Percentiles rank a stretch among this genome's conserved stretches.
phyloP scores from a whole-genome alignment of 2,888 invertebrate species.

The Tenthredo amoena region DNA sequence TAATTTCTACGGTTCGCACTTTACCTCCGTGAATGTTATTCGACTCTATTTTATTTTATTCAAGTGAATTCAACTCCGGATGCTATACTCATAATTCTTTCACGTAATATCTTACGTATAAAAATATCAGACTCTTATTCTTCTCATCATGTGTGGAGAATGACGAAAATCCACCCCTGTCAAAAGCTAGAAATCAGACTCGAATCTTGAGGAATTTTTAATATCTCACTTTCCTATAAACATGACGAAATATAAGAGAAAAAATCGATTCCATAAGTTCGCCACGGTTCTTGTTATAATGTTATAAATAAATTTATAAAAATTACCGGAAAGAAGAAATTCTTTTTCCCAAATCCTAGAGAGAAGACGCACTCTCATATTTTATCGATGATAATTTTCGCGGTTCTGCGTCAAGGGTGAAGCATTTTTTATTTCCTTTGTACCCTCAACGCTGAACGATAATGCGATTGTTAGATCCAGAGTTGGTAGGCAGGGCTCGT shows the following conservation, averaged over 20 bases:
- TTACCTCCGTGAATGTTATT: background rate
- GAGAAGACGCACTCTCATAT: background rate
- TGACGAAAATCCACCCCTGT: background rate
- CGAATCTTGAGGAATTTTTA: background rate
- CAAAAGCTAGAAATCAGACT: too few species aligned
- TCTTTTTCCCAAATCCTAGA: background rate
- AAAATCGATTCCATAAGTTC: too few species aligned
- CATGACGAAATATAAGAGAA: too few species aligned
- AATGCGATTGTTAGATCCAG: conserved; percentile 47
- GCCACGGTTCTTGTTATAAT: too few species aligned
- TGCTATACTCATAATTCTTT: background rate
- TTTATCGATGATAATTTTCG: conserved; percentile 2
- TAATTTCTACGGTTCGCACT: conserved; percentile 2
- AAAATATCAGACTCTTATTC: background rate
- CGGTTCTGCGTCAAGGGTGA: background rate
- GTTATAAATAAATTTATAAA: background rate
- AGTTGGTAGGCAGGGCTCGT: conserved; percentile 33
- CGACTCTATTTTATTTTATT: background rate
- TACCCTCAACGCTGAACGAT: conserved; percentile 11
- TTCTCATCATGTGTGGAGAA: background rate
- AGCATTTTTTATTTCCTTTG: background rate
- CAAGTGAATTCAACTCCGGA: background rate
- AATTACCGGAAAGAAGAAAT: background rate
- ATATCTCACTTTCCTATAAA: background rate
- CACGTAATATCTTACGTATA: background rate